These are phyloP conservation scores for Caenorhabditis sp. DNA, from an alignment of 2,888 invertebrate species.

Conservation along the genomic window DNA sequence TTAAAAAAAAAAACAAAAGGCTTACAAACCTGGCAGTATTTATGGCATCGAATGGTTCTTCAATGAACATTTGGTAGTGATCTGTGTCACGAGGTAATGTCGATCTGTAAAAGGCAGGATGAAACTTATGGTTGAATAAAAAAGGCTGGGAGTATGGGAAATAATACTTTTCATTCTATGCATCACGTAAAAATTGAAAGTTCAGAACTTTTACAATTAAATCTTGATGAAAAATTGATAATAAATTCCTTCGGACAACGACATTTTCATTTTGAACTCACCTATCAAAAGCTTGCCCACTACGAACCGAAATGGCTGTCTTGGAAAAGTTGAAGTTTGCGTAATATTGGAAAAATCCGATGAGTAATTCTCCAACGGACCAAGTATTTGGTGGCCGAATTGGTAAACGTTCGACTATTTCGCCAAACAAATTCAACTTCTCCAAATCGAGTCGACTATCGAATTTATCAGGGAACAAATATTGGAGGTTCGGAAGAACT, in stretches of 20 bases:
- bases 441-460: conserved; percentile 24
- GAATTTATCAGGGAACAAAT: conserved; percentile 56
- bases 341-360: conserved; percentile 69
- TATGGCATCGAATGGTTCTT: conserved; percentile 66
- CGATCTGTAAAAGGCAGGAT: too few relatives aligned
- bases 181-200: too few relatives aligned
- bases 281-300: conserved; percentile 19
- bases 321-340: conserved; percentile 58
- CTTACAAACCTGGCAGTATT: conserved; percentile 62
- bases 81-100: conserved; percentile 26
- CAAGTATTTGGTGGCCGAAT: conserved; percentile 43
- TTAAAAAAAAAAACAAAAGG: neutral
- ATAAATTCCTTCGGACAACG: too few relatives aligned
- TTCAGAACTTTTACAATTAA: too few relatives aligned
- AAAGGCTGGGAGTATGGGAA: too few relatives aligned
- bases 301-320: conserved; percentile 58
- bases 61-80: conserved; percentile 58
- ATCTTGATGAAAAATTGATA: too few relatives aligned
- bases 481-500: conserved; percentile 68
- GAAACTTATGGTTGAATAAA: too few relatives aligned
- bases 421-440: conserved; percentile 42
- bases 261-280: neutral
- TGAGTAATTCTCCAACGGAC: conserved; percentile 60
- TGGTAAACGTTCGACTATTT: conserved; percentile 39
- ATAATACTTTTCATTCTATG: too few relatives aligned